Conservation (phyloP, 2,113 vertebrate species). For the Centropus bengalensis region DNA sequence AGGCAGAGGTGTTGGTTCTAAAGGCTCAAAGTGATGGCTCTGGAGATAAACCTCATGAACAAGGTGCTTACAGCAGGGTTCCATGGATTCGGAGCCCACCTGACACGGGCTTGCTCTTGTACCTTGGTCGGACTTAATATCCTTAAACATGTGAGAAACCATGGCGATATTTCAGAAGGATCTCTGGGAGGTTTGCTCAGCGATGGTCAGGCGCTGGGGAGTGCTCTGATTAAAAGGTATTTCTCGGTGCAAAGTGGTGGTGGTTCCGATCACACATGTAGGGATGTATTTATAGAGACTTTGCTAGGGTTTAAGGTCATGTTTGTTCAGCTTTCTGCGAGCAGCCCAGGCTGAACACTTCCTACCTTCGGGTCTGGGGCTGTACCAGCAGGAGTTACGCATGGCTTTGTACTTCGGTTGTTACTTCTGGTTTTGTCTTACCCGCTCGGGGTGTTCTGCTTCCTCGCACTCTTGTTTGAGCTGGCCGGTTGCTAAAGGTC, state of each 20-base stretch:
- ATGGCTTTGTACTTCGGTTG: neutral
- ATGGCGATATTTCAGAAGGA: neutral
- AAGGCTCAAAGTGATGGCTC: accelerated
- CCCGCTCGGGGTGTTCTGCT: neutral
- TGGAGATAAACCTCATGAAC: neutral
- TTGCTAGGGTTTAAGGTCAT: neutral
- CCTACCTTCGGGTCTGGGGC: neutral
- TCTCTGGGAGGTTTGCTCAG: neutral
- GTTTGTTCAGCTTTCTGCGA: neutral
- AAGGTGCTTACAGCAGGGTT: neutral
- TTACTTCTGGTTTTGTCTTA: neutral
- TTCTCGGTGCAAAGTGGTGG: neutral
- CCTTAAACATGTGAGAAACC: neutral
- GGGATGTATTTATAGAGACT: neutral
- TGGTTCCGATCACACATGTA: neutral
- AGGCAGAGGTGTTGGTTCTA: neutral
- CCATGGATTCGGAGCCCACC: neutral
- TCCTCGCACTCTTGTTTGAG: neutral
- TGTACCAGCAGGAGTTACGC: neutral
- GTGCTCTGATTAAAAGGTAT: neutral
- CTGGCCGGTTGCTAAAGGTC: neutral
- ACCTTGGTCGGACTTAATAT: neutral
- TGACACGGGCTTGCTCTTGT: neutral
- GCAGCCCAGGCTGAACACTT: neutral
- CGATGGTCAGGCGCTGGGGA: neutral